phyloP scores from a whole-genome alignment of 2,113 vertebrate genomes.

The Tylochromis polylepis region DNA sequence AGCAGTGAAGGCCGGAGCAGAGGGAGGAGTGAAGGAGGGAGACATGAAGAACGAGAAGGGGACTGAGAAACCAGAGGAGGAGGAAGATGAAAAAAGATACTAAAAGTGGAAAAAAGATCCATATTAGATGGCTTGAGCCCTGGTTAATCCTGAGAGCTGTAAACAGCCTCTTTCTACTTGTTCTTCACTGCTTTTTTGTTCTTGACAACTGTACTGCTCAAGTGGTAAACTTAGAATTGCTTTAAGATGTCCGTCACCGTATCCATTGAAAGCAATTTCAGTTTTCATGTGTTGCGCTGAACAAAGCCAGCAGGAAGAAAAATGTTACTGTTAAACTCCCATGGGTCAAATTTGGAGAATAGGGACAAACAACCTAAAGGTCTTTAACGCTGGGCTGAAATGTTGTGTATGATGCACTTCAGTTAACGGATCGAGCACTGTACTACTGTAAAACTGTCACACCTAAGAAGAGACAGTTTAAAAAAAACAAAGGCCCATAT shows the following conservation, averaged over 20 bases:
- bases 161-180: background rate
- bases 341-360: background rate
- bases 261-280: background rate
- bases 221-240: background rate
- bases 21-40: slow-evolving; percentile 56
- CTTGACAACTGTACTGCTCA: background rate
- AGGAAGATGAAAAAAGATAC: background rate
- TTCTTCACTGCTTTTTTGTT: slow-evolving; percentile 52
- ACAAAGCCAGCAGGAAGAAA: background rate
- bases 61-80: background rate
- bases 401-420: background rate
- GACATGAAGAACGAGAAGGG: slow-evolving; percentile 23
- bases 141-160: background rate
- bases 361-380: background rate
- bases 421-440: background rate
- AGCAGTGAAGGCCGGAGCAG: slow-evolving; percentile 47
- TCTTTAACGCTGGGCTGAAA: background rate
- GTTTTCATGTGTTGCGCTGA: background rate
- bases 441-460: background rate
- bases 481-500: background rate
- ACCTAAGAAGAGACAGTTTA: background rate
- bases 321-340: background rate
- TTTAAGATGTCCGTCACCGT: background rate
- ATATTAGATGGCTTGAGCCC: background rate
- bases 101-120: slow-evolving; percentile 10